phyloP scores from a whole-genome alignment of 2,113 vertebrate genomes.

The Daboia siamensis region DNA sequence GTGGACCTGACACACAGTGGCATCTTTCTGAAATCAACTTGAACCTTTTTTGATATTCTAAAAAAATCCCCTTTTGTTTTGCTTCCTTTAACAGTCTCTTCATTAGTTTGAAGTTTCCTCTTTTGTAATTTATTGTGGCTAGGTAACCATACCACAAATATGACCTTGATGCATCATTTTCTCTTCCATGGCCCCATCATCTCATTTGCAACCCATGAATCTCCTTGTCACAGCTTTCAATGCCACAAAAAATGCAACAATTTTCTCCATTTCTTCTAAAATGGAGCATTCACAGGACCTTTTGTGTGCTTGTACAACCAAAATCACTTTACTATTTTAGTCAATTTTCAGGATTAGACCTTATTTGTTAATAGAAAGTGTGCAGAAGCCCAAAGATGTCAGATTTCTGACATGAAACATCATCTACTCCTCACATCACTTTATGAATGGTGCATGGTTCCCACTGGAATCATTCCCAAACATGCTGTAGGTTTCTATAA shows the following conservation, averaged over 20 bases:
- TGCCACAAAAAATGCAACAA: not conserved
- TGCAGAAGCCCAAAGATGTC: not conserved
- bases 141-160: no score
- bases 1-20: no score
- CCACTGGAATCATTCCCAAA: not conserved
- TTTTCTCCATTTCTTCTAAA: not conserved
- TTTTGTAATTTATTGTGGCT: no score
- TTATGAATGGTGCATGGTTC: not conserved
- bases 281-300: not conserved
- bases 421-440: not conserved
- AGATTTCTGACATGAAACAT: not conserved
- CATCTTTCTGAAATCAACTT: not conserved
- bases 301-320: not conserved
- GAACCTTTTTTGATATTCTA: not conserved
- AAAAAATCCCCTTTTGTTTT: not conserved
- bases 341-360: not conserved
- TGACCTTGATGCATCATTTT: no score
- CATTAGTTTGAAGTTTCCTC: no score
- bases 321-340: not conserved
- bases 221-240: not conserved
- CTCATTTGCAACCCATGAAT: not conserved
- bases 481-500: not conserved
- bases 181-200: not conserved
- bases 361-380: not conserved
- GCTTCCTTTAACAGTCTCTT: no score